phyloP scores from a whole-genome alignment of 1,140 invertebrate species.

The Homarus americanus region DNA sequence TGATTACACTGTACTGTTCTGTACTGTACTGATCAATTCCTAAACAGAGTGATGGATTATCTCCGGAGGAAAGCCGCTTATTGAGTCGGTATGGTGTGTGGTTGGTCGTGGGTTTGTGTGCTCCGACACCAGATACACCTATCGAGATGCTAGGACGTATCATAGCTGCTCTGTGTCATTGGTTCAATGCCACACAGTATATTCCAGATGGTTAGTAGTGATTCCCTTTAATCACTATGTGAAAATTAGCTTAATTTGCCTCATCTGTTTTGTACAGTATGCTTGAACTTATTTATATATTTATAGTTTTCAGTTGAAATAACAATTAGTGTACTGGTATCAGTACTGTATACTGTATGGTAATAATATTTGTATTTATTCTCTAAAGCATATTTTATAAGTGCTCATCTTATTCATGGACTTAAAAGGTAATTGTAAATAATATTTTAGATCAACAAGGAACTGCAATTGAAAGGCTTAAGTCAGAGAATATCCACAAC shows the following conservation, averaged over 20 bases:
- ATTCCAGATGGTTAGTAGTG: conserved; percentile 90
- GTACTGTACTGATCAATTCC: neutral
- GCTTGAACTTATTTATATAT: too few relatives aligned
- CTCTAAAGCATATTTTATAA: neutral
- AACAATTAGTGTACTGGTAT: too few relatives aligned
- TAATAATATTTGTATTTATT: neutral
- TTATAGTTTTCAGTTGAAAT: too few relatives aligned
- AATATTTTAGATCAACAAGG: conserved; percentile 84
- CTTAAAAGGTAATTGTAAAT: neutral
- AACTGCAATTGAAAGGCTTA: conserved; percentile 92
- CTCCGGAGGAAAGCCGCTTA: conserved; percentile 88
- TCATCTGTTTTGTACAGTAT: neutral
- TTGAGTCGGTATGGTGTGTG: conserved; percentile 97
- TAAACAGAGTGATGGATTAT: conserved; percentile 65
- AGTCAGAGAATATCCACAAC: conserved; percentile 93
- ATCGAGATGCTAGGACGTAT: conserved; percentile 83
- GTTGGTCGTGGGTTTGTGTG: conserved; percentile 96
- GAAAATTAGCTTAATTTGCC: neutral
- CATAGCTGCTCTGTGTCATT: conserved; percentile 97
- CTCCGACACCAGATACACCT: conserved; percentile 88
- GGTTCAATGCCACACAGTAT: conserved; percentile 98
- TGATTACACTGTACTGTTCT: neutral
- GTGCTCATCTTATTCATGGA: too few relatives aligned
- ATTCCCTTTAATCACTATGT: neutral
- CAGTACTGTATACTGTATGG: neutral